Base-by-base conservation (phyloP, 2,888 invertebrate species). In the Eilema caniola region DNA sequence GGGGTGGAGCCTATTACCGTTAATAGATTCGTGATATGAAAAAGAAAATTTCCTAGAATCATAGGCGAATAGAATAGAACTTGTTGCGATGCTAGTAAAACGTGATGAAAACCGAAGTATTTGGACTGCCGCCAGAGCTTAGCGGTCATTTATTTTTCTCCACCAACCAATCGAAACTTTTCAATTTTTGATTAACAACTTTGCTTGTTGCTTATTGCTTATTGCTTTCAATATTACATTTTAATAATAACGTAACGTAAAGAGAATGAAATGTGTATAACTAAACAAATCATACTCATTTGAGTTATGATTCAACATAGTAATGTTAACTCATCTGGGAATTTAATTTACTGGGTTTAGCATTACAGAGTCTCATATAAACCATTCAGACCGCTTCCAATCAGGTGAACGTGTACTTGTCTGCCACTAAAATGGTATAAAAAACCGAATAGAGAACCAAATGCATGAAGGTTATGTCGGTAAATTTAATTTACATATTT, bases 31-130 rank as follows among this genome's bases (percentile, higher is more conserved):
- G n/a, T 53, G 53, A n/a, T n/a, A n/a, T 53, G 53, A n/a, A 69
- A 53, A 41, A 76, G 76, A 76, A 68, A 60, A 53, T 77, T 81
- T 82, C 74, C 73, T 82, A 86, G 83, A 85, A 85, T 81, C 73
- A 73, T 82, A 85, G 83, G 84, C 84, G 81, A 85, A n/a, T n/a
- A 83, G 78, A 81, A 82, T 79, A 86, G 88, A 88, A 91, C 91
- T 91, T 92, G 91, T 91, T 92, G 91, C 90, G 79, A 89, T 77
- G 86, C 79, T 83, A 82, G 78, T 79, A 80, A 82, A 85, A 82
- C 84, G 85, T 86, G 88, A 89, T 88, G 88, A 86, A 87, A 88
- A 84, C 83, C 83, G 85, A 84, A 87, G 82, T 74, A 75, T 72
- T 87, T 92, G 92, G 92, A 88, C 47, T 69, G 61, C 62, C 74